Base-by-base conservation (phyloP, 2,888 invertebrate genomes). In the Leptinotarsa peninsularis region DNA sequence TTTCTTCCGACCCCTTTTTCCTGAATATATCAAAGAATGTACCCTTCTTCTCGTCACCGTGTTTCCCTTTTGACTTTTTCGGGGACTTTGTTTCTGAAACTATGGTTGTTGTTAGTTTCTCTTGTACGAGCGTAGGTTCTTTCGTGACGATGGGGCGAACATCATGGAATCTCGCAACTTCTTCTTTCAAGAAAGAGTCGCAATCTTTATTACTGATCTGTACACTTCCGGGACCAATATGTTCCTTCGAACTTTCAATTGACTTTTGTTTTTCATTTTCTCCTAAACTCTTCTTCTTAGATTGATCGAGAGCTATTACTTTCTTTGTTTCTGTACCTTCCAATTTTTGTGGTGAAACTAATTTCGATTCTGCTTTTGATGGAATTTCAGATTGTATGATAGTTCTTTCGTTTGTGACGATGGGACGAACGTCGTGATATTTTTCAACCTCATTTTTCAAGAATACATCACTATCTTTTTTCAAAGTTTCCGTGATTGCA, bases 111-210 rank as follows among this genome's bases (percentile, higher is more conserved):
- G 10, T n/a, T 17, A 54, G 18, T 15, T 58, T 49, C 21, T 56
- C 50, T 54, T 73, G 69, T 10, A 68, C n/a, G 33, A 60, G 56
- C 50, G 66, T 73, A 54, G 58, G 67, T 70, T 68, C 50, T 66
- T 73, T 50, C 18, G 43, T 72, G 4, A 76, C 69, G 1, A 76
- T 58, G 5, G 63, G 33, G 17, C 33, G 63, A 33, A 63, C 82
- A 71, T 82, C 83, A 50, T 84, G 79, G 76, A 81, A 83, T 56
- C 63, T 73, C 33, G 81, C 79, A 58, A 83, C 58, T 80, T 84
- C 84, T 33, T 72, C 76, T 72, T 73, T 75, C 54, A 83, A 71
- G 66, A 84, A 83, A 50, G 72, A 67, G 27, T 58, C 33, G 33
- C 33, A 33, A 7, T 33, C 33, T 33, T 33, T 7, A 33, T 33